Evolutionary conservation across 2,113 vertebrate species (phyloP).

Genomic region (Alces alces): DNA sequence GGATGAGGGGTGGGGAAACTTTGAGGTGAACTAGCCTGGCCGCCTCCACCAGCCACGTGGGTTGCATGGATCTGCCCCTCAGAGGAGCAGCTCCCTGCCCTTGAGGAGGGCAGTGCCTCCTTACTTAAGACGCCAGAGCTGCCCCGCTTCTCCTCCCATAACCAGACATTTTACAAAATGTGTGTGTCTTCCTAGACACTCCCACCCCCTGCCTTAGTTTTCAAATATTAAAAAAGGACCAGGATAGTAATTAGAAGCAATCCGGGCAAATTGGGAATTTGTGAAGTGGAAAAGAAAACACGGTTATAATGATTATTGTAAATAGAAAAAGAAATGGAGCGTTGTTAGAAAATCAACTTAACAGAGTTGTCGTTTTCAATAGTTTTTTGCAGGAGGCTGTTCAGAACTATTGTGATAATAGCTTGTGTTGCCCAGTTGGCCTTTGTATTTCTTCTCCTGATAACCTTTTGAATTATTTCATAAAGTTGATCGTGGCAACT

Average conservation of each 20-base stretch:
- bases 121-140: neutral
- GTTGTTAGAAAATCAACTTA: neutral
- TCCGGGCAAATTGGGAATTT: constrained; percentile 14
- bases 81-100: constrained; percentile 43
- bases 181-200: neutral
- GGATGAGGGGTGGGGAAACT: neutral
- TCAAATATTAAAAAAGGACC: neutral
- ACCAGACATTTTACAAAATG: neutral
- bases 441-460: neutral
- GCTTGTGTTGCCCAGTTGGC: rapidly evolving
- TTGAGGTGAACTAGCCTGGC: neutral
- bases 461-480: neutral
- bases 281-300: constrained; percentile 17
- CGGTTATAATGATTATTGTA: neutral
- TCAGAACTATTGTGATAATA: neutral
- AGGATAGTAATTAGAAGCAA: neutral
- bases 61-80: constrained; percentile 13
- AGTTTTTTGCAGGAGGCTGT: neutral
- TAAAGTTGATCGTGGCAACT: neutral
- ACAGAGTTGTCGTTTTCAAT: neutral
- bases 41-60: neutral
- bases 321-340: neutral
- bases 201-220: neutral
- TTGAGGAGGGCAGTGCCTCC: constrained; percentile 22
- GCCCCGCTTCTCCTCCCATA: neutral